These are phyloP conservation scores for Haemorhous mexicanus DNA, from an alignment of 2,113 vertebrate species.

Conservation along the genomic window DNA sequence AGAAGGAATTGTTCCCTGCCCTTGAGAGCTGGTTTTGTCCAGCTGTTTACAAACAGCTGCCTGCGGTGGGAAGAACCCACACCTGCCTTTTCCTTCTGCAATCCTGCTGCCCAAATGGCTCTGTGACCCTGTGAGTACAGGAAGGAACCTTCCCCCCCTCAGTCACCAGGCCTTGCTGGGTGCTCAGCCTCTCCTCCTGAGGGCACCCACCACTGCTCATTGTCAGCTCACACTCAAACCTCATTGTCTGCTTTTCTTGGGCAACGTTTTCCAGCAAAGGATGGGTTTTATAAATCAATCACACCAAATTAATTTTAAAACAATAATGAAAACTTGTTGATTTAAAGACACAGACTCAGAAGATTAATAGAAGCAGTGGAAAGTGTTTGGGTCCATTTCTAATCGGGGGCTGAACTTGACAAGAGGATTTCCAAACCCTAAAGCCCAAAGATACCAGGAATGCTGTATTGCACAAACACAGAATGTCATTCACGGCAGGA, in stretches of 20 bases:
- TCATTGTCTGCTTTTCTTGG: background rate
- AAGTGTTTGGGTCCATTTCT: conserved; percentile 6
- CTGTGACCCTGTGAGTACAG: background rate
- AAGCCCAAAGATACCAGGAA: background rate
- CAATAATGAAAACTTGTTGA: background rate
- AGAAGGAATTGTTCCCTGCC: background rate
- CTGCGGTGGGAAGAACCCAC: accelerated
- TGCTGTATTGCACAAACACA: background rate
- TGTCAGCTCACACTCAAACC: background rate
- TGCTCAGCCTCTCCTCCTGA: background rate
- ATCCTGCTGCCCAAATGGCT: accelerated
- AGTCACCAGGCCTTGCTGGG: background rate
- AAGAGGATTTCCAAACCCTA: conserved; percentile 5
- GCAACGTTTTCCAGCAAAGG: background rate
- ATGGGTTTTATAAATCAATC: background rate
- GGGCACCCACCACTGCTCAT: accelerated
- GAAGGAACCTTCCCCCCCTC: background rate
- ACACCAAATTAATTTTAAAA: background rate
- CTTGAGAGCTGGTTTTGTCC: background rate
- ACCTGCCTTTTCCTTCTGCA: background rate
- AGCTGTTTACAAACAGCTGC: background rate
- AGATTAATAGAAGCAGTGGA: background rate
- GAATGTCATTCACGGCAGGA: background rate
- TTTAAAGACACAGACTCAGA: background rate
- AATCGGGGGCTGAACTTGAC: background rate